Evolutionary conservation across 2,888 invertebrate genomes (phyloP), one percentile per base, ranked within the genome.

Genomic region (Pachycephus smyrnensis): DNA sequence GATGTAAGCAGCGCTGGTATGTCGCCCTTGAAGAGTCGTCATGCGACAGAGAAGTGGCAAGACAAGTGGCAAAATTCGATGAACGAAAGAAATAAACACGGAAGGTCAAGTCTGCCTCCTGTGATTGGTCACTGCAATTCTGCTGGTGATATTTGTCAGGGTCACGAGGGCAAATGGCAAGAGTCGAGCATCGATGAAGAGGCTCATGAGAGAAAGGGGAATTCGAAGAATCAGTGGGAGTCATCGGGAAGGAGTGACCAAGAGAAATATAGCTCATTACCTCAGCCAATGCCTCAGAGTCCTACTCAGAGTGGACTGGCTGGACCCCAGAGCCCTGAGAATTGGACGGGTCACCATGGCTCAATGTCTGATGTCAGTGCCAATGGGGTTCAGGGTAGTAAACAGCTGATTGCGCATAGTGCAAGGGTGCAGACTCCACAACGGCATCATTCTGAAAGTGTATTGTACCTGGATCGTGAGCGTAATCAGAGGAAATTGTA

Each of bases 371-470:
- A 90, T 73, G 88, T 89, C 31, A 90, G 89, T 68, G 79, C 85
- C 23, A 88, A 88, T 11, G 85, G 86, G n/a, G 77, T 84, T 2
- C 86, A 88, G 35, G 86, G 88, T 12, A 91, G 90, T 79, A 92
- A 92, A 83, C 95, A 95, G 87, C 92, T 95, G 81, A 96, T 96
- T 82, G 96, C 94, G 73, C 96, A 96, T 87, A 96, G 96, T 87
- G 95, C 96, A 55, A 92, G 95, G 80, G 96, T 96, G 35, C 94
- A 95, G 87, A 95, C 95, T 73, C 96, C 96, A 15, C 96, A 96
- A 90, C 93, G 96, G 78, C 96, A 96, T 90, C 94, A 95, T 87
- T 96, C 96, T 75, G 96, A 96, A 91, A 95, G 95, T 87, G 95
- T 96, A 35, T 91, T 95, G 73, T 95, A 95, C 87, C 94, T 95